Evolutionary conservation across 2,113 vertebrate species (phyloP).

Genomic region (Malurus elegans): DNA sequence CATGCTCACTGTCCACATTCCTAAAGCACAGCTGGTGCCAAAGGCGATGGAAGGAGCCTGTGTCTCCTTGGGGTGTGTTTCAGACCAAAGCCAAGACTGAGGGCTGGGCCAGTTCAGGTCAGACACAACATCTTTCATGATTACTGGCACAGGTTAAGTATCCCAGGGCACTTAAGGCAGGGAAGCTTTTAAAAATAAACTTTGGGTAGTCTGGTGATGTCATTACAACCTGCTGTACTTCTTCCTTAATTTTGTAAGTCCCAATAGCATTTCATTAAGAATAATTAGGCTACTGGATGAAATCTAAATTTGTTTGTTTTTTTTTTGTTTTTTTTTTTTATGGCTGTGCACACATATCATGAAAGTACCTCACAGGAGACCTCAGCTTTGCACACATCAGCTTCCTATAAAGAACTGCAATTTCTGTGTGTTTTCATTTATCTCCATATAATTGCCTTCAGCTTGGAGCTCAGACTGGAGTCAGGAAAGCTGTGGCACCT

Average conservation of each 20-base stretch:
- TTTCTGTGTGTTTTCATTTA: neutral
- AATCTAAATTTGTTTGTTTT: neutral
- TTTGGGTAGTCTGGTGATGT: neutral
- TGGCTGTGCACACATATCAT: neutral
- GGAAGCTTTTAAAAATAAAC: neutral
- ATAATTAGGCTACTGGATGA: neutral
- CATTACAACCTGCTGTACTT: neutral
- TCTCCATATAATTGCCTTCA: neutral
- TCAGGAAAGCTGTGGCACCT: neutral
- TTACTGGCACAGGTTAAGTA: neutral
- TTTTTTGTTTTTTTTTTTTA: neutral
- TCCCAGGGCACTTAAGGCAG: neutral
- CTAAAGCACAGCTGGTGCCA: neutral
- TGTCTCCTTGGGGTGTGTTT: neutral
- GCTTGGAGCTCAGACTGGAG: neutral
- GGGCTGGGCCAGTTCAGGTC: neutral
- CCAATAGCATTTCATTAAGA: neutral
- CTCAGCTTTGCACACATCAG: neutral
- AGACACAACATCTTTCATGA: neutral
- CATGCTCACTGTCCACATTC: rapidly evolving
- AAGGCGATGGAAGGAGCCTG: neutral
- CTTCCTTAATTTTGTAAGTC: neutral
- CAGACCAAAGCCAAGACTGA: neutral
- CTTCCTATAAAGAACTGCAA: neutral
- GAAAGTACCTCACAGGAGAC: neutral